phyloP scores from a whole-genome alignment of 2,113 vertebrate genomes.

The Atractosteus spatula region DNA sequence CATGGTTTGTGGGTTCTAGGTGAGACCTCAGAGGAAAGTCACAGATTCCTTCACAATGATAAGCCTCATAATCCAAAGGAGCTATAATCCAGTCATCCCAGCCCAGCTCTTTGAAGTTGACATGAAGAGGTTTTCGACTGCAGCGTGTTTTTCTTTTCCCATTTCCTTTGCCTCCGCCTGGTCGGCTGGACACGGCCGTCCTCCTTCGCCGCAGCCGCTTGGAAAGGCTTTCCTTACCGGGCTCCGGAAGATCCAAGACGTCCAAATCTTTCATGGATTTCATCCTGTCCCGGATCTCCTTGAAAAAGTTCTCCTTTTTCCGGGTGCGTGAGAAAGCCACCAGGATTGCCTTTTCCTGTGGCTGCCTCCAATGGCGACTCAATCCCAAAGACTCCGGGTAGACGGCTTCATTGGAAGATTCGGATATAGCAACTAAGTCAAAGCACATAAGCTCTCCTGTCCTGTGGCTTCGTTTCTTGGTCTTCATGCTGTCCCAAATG shows the following conservation, averaged over 20 bases:
- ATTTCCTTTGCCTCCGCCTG: conserved; percentile 45
- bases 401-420: conserved; percentile 40
- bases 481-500: conserved; percentile 61
- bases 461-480: conserved; percentile 30
- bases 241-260: conserved; percentile 36
- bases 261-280: conserved; percentile 55
- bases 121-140: conserved; percentile 76
- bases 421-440: conserved; percentile 55
- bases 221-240: conserved; percentile 27
- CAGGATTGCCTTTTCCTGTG: conserved; percentile 71
- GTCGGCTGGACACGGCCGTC: conserved; percentile 43
- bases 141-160: conserved; percentile 74
- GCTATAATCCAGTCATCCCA: conserved; percentile 92
- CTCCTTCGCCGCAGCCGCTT: conserved; percentile 46
- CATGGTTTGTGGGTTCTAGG: conserved; percentile 84
- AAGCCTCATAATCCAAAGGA: conserved; percentile 80
- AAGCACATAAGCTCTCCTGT: conserved; percentile 61
- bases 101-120: conserved; percentile 85
- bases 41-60: conserved; percentile 81
- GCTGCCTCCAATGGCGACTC: conserved; percentile 32
- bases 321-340: conserved; percentile 71
- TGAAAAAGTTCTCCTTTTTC: conserved; percentile 73
- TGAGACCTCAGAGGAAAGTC: conserved; percentile 84
- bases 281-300: conserved; percentile 75
- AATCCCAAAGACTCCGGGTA: conserved; percentile 64